These are phyloP conservation scores for Oscheius sp. DNA, from an alignment of 1,140 invertebrate genomes.

Conservation along the genomic window DNA sequence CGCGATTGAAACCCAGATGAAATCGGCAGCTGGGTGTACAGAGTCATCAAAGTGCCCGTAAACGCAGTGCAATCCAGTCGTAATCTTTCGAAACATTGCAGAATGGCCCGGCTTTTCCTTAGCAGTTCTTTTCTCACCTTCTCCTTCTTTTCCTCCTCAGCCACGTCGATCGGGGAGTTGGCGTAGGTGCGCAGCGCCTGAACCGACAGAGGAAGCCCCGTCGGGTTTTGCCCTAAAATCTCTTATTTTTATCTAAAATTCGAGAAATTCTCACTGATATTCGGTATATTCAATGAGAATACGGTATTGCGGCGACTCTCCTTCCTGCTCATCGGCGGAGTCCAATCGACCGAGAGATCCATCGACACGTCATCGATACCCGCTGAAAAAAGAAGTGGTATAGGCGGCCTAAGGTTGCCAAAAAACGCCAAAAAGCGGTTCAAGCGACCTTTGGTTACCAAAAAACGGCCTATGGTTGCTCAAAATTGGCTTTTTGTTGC, in stretches of 20 bases:
- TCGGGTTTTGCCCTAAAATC: slow-evolving; percentile 1
- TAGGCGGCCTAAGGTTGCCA: no score
- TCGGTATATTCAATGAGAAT: slow-evolving; percentile 27
- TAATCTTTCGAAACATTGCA: no score
- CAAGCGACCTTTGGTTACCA: not conserved
- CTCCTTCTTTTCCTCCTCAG: slow-evolving; percentile 19
- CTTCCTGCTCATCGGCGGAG: slow-evolving; percentile 17
- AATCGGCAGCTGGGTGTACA: no score
- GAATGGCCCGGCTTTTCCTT: no score
- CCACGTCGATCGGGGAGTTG: slow-evolving; percentile 9
- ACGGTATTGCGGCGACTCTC: slow-evolving; percentile 31
- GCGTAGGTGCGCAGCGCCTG: slow-evolving; percentile 9
- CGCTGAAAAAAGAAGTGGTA: not conserved
- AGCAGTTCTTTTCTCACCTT: no score
- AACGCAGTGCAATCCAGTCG: no score
- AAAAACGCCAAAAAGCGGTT: not conserved
- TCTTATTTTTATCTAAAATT: not conserved
- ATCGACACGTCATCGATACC: slow-evolving; percentile 37
- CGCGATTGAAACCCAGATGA: no score
- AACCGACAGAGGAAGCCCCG: slow-evolving; percentile 5
- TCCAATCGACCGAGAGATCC: slow-evolving; percentile 40
- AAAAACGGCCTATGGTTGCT: not conserved
- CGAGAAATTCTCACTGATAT: not conserved
- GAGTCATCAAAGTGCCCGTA: no score
- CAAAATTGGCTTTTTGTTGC: not conserved